Evolutionary conservation across 2,797 vertebrate species (phyloP), one percentile per base, ranked within the genome.

Genomic region (Staurois parvus): DNA sequence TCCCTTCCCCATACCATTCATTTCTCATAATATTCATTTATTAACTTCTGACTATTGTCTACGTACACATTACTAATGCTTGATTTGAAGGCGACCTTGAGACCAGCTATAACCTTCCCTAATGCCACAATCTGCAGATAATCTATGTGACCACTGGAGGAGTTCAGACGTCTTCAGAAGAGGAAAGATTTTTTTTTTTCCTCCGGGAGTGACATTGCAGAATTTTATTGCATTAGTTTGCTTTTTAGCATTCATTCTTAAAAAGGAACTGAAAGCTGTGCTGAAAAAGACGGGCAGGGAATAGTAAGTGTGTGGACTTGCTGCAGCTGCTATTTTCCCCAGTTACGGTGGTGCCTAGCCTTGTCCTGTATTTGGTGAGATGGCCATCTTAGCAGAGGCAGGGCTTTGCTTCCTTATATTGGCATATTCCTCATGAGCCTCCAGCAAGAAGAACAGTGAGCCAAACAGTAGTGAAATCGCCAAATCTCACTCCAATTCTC

Each of bases 31-130:
- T 11, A 26, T 72, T 40, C 10, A 72, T 26, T 72, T 72, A 72
- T 12, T 72, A 66, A 66, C 64, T 28, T 66, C 64, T 66, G 64
- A 10, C 64, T 29, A 15, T 26, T 66, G n/a, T 66, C 10, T 13
- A 24, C 2, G 8, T 40, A 45, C 34, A 72, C 34, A 26, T 32
- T 72, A 26, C 21, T 26, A 12, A 42, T 42, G 34, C 37, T 72
- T 42, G 19, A 72, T 72, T 40, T 45, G 37, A 37, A 40, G 37
- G 30, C 37, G 70, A 72, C 70, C 70, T 72, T 72, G n/a, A 40
- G 37, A 37, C 42, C 37, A 24, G 8, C 28, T 26, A 72, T 4
- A 10, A 72, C 70, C 70, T 72, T 45, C 6, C 42, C 10, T 72
- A 37, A 45, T 66, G 28, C 28, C 28, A 28, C 26, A 66, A 66